Conservation (phyloP, 2,113 vertebrate species). For the Plotosus lineatus region DNA sequence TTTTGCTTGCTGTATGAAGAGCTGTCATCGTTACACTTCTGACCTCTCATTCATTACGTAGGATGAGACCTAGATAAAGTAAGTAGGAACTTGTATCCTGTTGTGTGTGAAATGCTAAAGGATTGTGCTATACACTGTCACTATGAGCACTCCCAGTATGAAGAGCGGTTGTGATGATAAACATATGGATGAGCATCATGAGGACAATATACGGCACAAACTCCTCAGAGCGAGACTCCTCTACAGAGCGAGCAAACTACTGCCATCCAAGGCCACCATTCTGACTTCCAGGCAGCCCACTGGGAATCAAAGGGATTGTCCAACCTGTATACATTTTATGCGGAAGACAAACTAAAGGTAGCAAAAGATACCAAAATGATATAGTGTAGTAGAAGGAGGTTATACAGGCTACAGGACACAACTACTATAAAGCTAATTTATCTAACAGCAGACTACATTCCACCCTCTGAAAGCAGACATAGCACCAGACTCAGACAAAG, state of each 20-base stretch:
- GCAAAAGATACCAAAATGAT: background rate
- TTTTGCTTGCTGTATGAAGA: background rate
- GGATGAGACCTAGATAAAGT: background rate
- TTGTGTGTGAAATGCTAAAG: background rate
- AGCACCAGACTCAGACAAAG: background rate
- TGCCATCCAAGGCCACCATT: background rate
- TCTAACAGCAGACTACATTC: background rate
- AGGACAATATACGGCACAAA: background rate
- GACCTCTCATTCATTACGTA: background rate
- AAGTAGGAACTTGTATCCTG: background rate
- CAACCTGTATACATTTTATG: background rate
- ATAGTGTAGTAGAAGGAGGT: background rate
- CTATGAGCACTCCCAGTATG: background rate
- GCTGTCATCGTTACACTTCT: background rate
- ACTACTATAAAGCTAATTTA: background rate
- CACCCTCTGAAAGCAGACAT: background rate
- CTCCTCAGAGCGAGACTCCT: background rate
- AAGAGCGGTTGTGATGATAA: background rate
- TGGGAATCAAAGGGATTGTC: background rate
- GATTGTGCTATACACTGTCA: background rate
- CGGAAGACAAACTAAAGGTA: background rate
- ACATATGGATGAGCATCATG: background rate
- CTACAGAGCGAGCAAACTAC: background rate
- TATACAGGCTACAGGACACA: conserved; percentile 1
- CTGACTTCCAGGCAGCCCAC: background rate